A percentile compares a stretch with the other conserved stretches of the same genome.
phyloP scores from a whole-genome alignment of 2,113 vertebrate species.

The Brachirus orientalis region DNA sequence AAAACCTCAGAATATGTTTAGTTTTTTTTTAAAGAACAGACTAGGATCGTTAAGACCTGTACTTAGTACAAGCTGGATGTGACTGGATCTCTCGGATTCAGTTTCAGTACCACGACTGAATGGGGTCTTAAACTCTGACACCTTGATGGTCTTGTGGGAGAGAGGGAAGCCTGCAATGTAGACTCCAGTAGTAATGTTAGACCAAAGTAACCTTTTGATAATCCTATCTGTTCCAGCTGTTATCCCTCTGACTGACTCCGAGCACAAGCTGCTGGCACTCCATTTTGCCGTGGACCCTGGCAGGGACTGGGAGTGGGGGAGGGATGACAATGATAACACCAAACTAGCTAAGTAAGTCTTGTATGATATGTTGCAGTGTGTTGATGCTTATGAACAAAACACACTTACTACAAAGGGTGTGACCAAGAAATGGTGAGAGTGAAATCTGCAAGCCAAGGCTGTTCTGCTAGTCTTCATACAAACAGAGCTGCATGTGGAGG shows the following conservation, averaged over 20 bases:
- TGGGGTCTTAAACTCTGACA: conserved; percentile 1
- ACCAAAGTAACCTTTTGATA: conserved; percentile 49
- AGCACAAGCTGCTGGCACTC: conserved; percentile 97
- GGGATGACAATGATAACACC: conserved; percentile 94
- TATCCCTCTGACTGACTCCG: conserved; percentile 97
- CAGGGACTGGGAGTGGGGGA: conserved; percentile 97
- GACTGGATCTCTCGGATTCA: no score
- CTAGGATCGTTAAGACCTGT: no score
- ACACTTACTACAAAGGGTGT: conserved; percentile 4
- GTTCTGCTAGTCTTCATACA: conserved; percentile 28
- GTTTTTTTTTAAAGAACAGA: no score
- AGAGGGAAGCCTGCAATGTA: conserved; percentile 3
- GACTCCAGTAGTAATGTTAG: conserved; percentile 20
- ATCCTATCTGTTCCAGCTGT: conserved; percentile 86
- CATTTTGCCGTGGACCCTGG: conserved; percentile 98
- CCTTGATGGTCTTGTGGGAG: conserved; percentile 1
- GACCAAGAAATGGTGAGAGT: conserved; percentile 13
- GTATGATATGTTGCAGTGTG: conserved; percentile 10
- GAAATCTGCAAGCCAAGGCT: conserved; percentile 32
- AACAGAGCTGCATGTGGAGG: conserved; percentile 23
- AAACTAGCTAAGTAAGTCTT: conserved; percentile 93
- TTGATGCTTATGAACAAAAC: conserved; percentile 36
- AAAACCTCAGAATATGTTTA: no score
- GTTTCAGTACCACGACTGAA: no score
- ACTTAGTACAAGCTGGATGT: no score